Evolutionary conservation across 2,888 invertebrate species (phyloP).

Genomic region (Dryobota labecula): DNA sequence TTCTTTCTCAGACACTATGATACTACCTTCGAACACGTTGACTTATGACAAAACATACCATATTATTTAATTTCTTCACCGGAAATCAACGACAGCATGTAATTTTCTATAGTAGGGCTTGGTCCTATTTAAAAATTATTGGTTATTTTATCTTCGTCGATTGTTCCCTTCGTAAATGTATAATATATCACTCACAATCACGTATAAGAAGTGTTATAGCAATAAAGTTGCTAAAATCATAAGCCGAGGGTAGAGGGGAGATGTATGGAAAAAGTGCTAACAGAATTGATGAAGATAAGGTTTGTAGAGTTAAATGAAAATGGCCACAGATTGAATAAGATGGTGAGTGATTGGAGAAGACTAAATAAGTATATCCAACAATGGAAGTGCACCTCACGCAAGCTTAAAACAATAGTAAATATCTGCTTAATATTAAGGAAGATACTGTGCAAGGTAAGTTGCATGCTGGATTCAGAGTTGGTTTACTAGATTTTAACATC

Average conservation of each 20-base stretch:
- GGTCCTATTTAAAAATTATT: not conserved
- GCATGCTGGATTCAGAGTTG: not conserved
- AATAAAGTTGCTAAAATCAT: not conserved
- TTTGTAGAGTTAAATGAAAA: conserved; percentile 1
- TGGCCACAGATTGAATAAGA: not conserved
- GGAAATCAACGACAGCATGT: not conserved
- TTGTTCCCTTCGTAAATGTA: not conserved
- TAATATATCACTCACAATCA: not conserved
- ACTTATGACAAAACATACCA: not conserved
- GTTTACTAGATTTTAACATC: not conserved
- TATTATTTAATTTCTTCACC: not conserved
- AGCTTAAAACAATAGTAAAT: not conserved
- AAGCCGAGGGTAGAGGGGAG: not conserved
- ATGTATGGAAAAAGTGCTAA: not conserved
- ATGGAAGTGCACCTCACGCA: not conserved
- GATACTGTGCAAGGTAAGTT: not conserved
- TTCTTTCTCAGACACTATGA: not conserved
- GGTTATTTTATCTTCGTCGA: not conserved
- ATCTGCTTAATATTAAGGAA: not conserved
- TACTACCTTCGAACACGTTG: not conserved
- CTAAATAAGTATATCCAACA: not conserved
- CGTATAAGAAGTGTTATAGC: not conserved
- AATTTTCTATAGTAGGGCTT: not conserved
- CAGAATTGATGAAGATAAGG: not conserved
- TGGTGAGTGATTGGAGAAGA: not conserved